Evolutionary conservation across 1,140 invertebrate species (phyloP), one percentile per base, ranked within the genome.

Genomic region (Apocrypta bakeri): DNA sequence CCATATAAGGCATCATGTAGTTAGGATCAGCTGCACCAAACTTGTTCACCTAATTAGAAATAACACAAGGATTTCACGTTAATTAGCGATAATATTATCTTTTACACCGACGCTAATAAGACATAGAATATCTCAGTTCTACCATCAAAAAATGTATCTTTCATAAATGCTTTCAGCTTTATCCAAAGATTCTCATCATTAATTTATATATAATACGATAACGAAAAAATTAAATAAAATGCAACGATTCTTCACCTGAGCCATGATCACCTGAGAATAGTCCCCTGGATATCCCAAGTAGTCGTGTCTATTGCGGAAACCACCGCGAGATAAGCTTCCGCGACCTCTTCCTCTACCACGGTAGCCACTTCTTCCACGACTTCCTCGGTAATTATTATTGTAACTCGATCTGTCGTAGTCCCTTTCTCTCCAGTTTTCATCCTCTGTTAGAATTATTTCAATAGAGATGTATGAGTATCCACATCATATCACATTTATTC

Each of bases 1-100:
- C 95, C 93, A 95, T 93, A 84, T 93, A 95, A 81, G 94, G 94
- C 88, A 95, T 93, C 86, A 95, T 92, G 85, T 92, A 94, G 48
- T 91, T 89, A 84, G 90, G 88, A 84, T 90, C 90, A 83, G 90
- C 87, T 84, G 83, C 77, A 61, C 84, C 85, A 79, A 88, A 91
- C 83, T 92, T 90, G 69, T 89, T 88, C 61, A 89, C 84, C 91
- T 91, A 81, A 31, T 66, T 71, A 24, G 17, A 61, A 82, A 25
- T 56, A 76, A 48, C 21, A 27, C 42, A 48, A 80, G 63, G 17
- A 25, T 12, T 79, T 17, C 17, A 21, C 40, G 40, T 7, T 25
- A n/a, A n/a, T n/a, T n/a, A 68, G n/a, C 25, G 29, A 0, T 9
- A 66, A 6, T n/a, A n/a, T n/a, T n/a, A n/a, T n/a, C n/a, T n/a